phyloP scores from a whole-genome alignment of 2,888 invertebrate genomes.

The Meandrusa payeni region DNA sequence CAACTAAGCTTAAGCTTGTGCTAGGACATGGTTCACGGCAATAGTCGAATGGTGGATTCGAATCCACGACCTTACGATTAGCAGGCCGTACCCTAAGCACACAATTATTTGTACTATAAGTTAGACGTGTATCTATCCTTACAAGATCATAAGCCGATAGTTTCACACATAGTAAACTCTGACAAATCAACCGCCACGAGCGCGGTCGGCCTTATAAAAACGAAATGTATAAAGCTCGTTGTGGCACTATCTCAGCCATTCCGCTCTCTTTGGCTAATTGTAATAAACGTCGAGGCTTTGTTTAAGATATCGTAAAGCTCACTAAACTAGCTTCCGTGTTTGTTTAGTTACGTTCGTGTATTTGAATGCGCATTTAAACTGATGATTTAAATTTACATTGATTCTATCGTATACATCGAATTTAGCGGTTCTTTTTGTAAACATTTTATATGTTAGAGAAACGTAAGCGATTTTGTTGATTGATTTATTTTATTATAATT shows the following conservation, averaged over 20 bases:
- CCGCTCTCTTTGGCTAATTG: conserved; percentile 13
- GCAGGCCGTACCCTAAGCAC: no score
- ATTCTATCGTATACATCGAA: not conserved
- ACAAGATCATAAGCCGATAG: not conserved
- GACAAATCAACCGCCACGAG: not conserved
- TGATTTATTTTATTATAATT: not conserved
- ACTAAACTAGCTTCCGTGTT: not conserved
- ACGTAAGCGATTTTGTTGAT: not conserved
- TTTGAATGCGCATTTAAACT: not conserved
- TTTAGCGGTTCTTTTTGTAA: no score
- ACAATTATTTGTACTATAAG: no score
- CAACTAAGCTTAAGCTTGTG: no score
- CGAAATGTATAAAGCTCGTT: not conserved
- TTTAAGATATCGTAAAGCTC: conserved; percentile 12
- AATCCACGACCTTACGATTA: no score
- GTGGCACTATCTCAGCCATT: conserved; percentile 12
- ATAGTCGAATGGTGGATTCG: no score
- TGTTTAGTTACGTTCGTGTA: conserved; percentile 1
- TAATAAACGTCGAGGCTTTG: conserved; percentile 8
- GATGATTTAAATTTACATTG: not conserved
- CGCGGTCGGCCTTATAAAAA: conserved; percentile 1
- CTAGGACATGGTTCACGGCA: no score
- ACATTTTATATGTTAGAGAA: no score
- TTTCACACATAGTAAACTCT: not conserved
- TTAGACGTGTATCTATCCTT: no score